A percentile compares a stretch with the other conserved stretches of the same genome.
Evolutionary conservation across 2,113 vertebrate species (phyloP).

Genomic region (Coregonus clupeaformis): DNA sequence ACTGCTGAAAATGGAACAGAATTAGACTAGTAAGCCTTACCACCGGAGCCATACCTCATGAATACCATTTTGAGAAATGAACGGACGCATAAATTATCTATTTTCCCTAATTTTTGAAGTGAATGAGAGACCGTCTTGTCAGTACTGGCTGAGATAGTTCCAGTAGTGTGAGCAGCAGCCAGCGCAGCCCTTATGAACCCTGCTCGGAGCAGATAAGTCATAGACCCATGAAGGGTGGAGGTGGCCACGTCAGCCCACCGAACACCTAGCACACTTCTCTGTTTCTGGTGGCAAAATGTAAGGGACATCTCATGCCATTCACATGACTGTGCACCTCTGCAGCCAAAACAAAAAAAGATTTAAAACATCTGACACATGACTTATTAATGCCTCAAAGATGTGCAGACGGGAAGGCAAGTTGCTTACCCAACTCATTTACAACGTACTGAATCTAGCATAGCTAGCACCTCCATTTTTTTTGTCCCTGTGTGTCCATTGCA

Average conservation of each 20-base stretch:
- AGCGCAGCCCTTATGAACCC: conserved; percentile 57
- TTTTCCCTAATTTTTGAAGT: conserved; percentile 18
- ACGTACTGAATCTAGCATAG: too few relatives aligned
- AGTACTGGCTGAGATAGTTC: conserved; percentile 5
- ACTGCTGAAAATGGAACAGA: too few relatives aligned
- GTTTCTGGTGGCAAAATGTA: conserved; percentile 27
- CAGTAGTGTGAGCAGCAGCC: conserved; percentile 33
- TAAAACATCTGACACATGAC: conserved; percentile 39
- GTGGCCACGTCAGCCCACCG: not conserved
- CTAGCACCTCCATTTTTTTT: too few relatives aligned
- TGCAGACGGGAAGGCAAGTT: not conserved
- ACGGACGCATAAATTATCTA: not conserved
- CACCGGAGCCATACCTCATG: not conserved
- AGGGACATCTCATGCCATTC: conserved; percentile 32
- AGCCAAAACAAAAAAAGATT: conserved; percentile 32
- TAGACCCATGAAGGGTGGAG: conserved; percentile 19
- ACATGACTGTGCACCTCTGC: conserved; percentile 20
- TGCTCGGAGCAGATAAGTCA: conserved; percentile 60
- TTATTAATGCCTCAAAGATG: conserved; percentile 53
- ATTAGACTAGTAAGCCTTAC: not conserved
- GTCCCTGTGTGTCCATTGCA: too few relatives aligned
- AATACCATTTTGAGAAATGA: not conserved
- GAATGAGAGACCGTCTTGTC: conserved; percentile 2
- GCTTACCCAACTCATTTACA: not conserved
- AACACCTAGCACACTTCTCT: conserved; percentile 4